Conservation (phyloP, 2,888 invertebrate genomes). For the Ennomos quercinarius region DNA sequence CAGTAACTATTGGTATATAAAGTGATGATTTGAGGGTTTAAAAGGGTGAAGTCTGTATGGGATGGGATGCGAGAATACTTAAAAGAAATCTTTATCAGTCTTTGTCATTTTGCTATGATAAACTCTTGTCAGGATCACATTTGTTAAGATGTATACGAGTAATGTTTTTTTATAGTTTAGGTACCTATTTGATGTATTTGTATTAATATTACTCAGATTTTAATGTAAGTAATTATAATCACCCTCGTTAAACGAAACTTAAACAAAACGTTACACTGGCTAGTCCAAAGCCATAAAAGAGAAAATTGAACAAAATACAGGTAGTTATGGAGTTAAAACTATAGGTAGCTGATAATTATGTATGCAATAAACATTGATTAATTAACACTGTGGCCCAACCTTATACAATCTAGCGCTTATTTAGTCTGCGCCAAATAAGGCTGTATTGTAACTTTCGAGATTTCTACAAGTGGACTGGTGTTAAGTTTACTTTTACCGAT, state of each 20-base stretch:
- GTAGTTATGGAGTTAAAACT: slow-evolving; percentile 31
- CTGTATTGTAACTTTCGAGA: slow-evolving; percentile 49
- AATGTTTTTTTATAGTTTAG: too few relatives aligned
- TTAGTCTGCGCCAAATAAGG: slow-evolving; percentile 49
- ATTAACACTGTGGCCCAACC: slow-evolving; percentile 48
- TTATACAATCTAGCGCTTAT: slow-evolving; percentile 45
- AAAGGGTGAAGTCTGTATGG: too few relatives aligned
- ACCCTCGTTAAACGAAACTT: too few relatives aligned
- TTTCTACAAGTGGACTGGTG: slow-evolving; percentile 49
- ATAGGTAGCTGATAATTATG: slow-evolving; percentile 36
- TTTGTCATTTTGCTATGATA: too few relatives aligned
- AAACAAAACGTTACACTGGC: slow-evolving; percentile 3
- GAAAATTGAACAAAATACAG: slow-evolving; percentile 29
- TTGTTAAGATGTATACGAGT: not conserved
- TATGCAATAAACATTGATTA: slow-evolving; percentile 49
- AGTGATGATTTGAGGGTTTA: too few relatives aligned
- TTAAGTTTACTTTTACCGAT: slow-evolving; percentile 57
- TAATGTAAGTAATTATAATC: too few relatives aligned
- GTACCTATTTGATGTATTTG: too few relatives aligned
- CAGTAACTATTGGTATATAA: too few relatives aligned
- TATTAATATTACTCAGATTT: too few relatives aligned
- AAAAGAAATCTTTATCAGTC: too few relatives aligned
- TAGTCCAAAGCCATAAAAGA: slow-evolving; percentile 16
- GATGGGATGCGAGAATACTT: too few relatives aligned
- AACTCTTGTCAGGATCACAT: not conserved